Evolutionary conservation across 2,888 invertebrate genomes (phyloP), one percentile per base, ranked within the genome.

Genomic region (Drosophila paucipuncta): DNA sequence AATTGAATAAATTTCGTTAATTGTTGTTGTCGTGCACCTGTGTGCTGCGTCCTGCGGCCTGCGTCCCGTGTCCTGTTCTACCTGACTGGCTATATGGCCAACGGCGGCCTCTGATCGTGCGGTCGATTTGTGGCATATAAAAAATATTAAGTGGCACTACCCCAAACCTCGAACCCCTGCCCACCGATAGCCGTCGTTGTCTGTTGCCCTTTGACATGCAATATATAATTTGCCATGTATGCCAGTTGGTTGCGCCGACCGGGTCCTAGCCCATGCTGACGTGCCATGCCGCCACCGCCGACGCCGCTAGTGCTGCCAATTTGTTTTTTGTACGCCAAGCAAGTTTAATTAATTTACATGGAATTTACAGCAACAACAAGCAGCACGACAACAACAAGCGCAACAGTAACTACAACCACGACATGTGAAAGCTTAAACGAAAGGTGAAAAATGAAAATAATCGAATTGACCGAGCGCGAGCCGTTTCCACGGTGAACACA

Each of bases 271-370:
- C 61, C 49, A 80, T 75, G 64, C 77, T 81, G 78, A 66, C 73
- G 63, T 66, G 68, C 54, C 68, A 30, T 53, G 83, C 88, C 81
- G 63, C 76, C 18, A 37, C 25, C 60, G 68, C 52, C 68, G 33
- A 37, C 39, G 66, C 68, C 54, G 68, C 55, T 52, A 89, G 89
- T 83, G 63, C 75, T 78, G 85, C 83, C 91, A 88, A 90, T 88
- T 85, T 89, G 85, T 89, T 89, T 85, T 85, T 73, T 80, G 76
- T 80, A 80, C 80, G 79, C 83, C 85, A 86, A 91, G 88, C 83
- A 79, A 91, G 90, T 89, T 89, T 91, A 88, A 88, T 88, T 88
- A 88, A 88, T 88, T 88, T 88, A 88, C 91, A 88, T 84, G 87
- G 91, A 90, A 90, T 88, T 87, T 84, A 86, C 87, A 87, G 75